Evolutionary conservation across 2,888 invertebrate species (phyloP).

Genomic region (Gymnosoma rotundatum): DNA sequence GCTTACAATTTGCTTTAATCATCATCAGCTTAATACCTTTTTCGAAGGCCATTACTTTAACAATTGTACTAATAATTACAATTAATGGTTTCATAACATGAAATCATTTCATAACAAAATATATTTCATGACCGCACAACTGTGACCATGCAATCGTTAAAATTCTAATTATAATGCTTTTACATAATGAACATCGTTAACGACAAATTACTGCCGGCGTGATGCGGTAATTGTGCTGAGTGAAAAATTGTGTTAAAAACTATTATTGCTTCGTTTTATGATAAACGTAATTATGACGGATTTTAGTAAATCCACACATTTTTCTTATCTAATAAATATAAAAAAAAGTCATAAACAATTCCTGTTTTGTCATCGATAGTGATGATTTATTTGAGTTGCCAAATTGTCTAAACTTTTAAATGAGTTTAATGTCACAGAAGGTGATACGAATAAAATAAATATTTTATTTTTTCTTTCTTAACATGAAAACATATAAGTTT

Average conservation of each 20-base stretch:
- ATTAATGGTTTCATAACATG: not conserved
- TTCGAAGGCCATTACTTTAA: not conserved
- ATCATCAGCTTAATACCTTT: not conserved
- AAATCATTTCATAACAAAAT: too few species aligned
- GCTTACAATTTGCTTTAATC: not conserved
- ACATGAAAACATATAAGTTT: too few species aligned
- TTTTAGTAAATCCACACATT: not conserved
- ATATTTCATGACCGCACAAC: not conserved
- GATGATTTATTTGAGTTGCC: constrained; percentile 20
- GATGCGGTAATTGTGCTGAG: not conserved
- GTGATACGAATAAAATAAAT: too few species aligned
- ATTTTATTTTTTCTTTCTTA: too few species aligned
- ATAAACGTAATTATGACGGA: not conserved
- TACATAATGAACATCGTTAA: not conserved
- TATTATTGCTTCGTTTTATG: not conserved
- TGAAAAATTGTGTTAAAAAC: constrained; percentile 3
- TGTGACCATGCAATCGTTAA: not conserved
- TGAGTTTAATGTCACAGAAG: not conserved
- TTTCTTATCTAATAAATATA: not conserved
- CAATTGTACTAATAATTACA: not conserved
- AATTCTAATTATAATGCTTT: constrained; percentile 1
- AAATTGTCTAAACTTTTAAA: constrained; percentile 24
- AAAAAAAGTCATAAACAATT: constrained; percentile 1
- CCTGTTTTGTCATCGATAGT: not conserved
- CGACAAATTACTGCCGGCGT: not conserved